A percentile compares a stretch with the other conserved stretches of the same genome.
Conservation (phyloP, 2,888 invertebrate genomes). For the Myathropa florea region DNA sequence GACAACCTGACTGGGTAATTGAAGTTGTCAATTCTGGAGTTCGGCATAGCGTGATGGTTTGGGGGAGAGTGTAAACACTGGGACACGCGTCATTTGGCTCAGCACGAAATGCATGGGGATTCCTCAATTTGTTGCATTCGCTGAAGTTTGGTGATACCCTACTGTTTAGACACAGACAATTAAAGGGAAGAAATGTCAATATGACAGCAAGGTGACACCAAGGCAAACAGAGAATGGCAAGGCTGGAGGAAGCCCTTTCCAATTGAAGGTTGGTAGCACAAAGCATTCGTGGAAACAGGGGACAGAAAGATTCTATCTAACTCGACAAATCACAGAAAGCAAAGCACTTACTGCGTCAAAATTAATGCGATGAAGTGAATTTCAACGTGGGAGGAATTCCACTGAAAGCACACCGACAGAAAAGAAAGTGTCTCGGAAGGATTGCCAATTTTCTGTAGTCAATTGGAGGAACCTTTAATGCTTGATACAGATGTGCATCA, state of each 20-base stretch:
- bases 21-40: constrained; percentile 19
- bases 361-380: too few species aligned
- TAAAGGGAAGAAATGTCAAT: constrained; percentile 6
- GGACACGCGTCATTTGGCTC: constrained; percentile 31
- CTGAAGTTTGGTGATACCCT: background rate
- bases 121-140: constrained; percentile 29
- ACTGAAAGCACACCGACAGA: too few species aligned
- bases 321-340: too few species aligned
- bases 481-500: too few species aligned
- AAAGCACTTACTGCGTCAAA: too few species aligned
- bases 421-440: too few species aligned
- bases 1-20: constrained; percentile 16
- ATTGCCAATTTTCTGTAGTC: too few species aligned
- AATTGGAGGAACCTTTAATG: too few species aligned
- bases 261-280: too few species aligned
- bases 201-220: constrained; percentile 24
- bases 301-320: too few species aligned
- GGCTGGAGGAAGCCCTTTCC: background rate
- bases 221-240: background rate
- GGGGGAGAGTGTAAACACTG: constrained; percentile 34
- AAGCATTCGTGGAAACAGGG: too few species aligned
- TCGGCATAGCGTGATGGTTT: constrained; percentile 43
- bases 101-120: constrained; percentile 9
- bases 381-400: too few species aligned
- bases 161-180: constrained; percentile 6